phyloP scores from a whole-genome alignment of 2,797 vertebrate genomes.

The Pseudochirops cupreus region DNA sequence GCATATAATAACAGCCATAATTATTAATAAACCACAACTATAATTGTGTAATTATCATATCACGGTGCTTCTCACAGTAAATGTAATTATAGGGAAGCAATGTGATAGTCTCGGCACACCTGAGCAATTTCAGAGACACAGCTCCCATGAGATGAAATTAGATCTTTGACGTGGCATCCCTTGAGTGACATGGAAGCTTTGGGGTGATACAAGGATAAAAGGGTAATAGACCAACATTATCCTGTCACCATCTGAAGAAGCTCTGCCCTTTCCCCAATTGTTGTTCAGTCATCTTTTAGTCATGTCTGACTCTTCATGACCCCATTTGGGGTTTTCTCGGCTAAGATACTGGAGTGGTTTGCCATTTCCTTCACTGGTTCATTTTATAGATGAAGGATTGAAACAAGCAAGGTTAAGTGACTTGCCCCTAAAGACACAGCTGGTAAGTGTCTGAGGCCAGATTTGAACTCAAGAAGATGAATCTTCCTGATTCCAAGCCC shows the following conservation, averaged over 20 bases:
- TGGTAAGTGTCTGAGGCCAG: background rate
- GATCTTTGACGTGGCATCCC: background rate
- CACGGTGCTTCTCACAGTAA: background rate
- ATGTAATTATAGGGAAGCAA: constrained; percentile 27
- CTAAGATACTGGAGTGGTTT: background rate
- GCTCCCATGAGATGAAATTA: background rate
- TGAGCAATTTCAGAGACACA: background rate
- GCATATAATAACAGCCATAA: background rate
- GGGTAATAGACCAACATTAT: background rate
- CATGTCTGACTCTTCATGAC: background rate
- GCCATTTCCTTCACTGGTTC: background rate
- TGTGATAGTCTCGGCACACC: background rate
- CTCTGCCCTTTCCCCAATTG: background rate
- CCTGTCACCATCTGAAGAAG: background rate
- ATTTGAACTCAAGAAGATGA: background rate
- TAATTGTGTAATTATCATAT: background rate
- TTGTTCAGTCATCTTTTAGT: background rate
- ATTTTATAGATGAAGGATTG: background rate
- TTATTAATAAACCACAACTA: constrained; percentile 28
- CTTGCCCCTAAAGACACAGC: background rate
- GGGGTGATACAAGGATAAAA: background rate
- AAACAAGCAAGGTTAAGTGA: background rate
- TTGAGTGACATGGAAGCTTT: background rate
- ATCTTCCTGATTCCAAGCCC: too few relatives aligned
- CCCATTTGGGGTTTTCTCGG: background rate